Conservation (phyloP, 2,797 vertebrate species). For the Sebastolobus altivelis region DNA sequence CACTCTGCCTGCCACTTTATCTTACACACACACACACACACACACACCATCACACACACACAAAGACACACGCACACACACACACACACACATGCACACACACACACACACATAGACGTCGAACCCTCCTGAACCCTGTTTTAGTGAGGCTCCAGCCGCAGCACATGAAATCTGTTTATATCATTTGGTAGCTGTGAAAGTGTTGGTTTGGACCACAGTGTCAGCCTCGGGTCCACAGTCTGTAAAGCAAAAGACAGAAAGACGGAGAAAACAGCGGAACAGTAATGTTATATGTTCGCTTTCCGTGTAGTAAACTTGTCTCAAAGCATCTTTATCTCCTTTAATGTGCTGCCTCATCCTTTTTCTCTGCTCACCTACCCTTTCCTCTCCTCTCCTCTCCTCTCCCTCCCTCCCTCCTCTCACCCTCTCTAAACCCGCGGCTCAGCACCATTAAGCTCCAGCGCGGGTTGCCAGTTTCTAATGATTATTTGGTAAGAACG, state of each 20-base stretch:
- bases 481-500: slow-evolving; percentile 85
- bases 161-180: slow-evolving; percentile 86
- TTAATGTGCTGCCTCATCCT: not conserved
- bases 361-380: not conserved
- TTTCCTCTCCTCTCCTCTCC: slow-evolving; percentile 38
- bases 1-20: slow-evolving; percentile 79
- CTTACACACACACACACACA: slow-evolving; percentile 38
- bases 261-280: slow-evolving; percentile 9
- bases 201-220: slow-evolving; percentile 77
- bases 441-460: slow-evolving; percentile 69
- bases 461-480: slow-evolving; percentile 78
- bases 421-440: slow-evolving; percentile 61
- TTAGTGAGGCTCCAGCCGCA: slow-evolving; percentile 78
- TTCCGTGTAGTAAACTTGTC: slow-evolving; percentile 25
- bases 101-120: slow-evolving; percentile 24
- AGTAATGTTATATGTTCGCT: slow-evolving; percentile 14
- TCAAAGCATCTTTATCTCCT: slow-evolving; percentile 40
- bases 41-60: slow-evolving; percentile 14
- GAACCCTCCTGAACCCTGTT: slow-evolving; percentile 71
- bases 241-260: slow-evolving; percentile 48
- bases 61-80: slow-evolving; percentile 14
- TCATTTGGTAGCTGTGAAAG: slow-evolving; percentile 82
- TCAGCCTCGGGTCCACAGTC: slow-evolving; percentile 61
- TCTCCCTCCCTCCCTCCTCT: slow-evolving; percentile 46
- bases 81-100: slow-evolving; percentile 30